Evolutionary conservation across 2,888 invertebrate species (phyloP), one percentile per base, ranked within the genome.

Genomic region (Gibbula magus): DNA sequence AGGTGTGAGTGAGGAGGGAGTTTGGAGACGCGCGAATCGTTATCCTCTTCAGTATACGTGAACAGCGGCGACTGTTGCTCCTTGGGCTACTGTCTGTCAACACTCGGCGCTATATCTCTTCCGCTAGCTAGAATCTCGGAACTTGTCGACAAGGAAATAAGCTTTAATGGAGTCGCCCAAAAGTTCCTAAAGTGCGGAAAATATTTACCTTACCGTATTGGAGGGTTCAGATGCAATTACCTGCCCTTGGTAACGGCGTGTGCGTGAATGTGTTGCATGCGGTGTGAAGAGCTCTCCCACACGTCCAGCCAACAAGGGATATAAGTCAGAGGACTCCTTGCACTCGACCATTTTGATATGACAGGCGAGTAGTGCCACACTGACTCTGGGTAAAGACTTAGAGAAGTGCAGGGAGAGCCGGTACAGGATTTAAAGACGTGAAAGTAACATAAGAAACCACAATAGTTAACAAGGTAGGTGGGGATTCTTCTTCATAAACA

Each of bases 201-300:
- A 61, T 61, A 61, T 61, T 61, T 61, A 61, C 61, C 61, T 61
- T 61, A 25, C 56, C 61, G 61, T 29, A 61, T 29, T 61, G 61
- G 61, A 61, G 61, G 25, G 61, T 18, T 61, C 29, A 61, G 61
- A 61, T 61, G 61, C 61, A 61, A 61, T 61, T 61, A 61, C 61
- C 61, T 61, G 61, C 61, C 61, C 61, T 61, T 61, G 22, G 61
- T 61, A 22, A 61, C 61, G 29, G 61, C 4, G 61, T 20, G 61
- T 61, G 13, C 61, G 61, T 61, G 61, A 61, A 20, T 61, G 61
- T 61, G 25, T 61, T 7, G 16, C 61, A 25, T 61, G 61, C 61
- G 61, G 61, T 61, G 29, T 61, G 61, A 61, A 29, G 29, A 25
- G 61, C 25, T 29, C 61, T 29, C 61, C 61, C 61, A 61, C 61